Evolutionary conservation across 2,888 invertebrate genomes (phyloP), one percentile per base, ranked within the genome.

Genomic region (Drosophila heteroneura): DNA sequence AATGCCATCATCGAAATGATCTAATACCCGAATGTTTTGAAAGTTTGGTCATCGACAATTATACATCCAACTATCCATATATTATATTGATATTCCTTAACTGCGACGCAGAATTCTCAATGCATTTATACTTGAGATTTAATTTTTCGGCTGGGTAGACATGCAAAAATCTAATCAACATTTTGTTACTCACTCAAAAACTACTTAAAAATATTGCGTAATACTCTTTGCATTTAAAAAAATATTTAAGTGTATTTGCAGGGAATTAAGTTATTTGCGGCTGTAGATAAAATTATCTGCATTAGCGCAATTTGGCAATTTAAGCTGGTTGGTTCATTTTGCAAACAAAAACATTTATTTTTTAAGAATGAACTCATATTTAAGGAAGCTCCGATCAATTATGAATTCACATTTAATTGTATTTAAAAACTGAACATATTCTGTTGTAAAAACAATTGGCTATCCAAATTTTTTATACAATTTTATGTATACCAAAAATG

Each of bases 81-180:
- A 70, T 70, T 57, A 58, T 78, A 70, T 67, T 66, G 59, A 70
- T 70, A 67, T 84, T 71, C 72, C 81, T 70, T 67, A 74, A 78
- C 74, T 89, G 83, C 85, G 85, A 64, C 85, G 90, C 76, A 75
- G 76, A 79, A 81, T 78, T 82, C 65, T 57, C 49, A 69, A 71
- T 85, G 90, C 88, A 89, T 64, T 85, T 79, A 59, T 72, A 86
- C 87, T 79, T 75, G 80, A 89, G 85, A 79, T 84, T 87, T 84
- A 73, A 59, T 47, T 57, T 68, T 74, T 85, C 49, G 60, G 57
- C 41, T 32, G 70, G 33, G 30, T 54, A 51, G 63, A 74, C 85
- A 90, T 88, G 85, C 85, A 73, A 85, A 81, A 76, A 74, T 74
- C 86, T 83, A 85, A 89, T 85, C 85, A 85, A 66, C 56, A 62